Conservation (phyloP, 1,140 invertebrate species). For the Teleopsis dalmanni region DNA sequence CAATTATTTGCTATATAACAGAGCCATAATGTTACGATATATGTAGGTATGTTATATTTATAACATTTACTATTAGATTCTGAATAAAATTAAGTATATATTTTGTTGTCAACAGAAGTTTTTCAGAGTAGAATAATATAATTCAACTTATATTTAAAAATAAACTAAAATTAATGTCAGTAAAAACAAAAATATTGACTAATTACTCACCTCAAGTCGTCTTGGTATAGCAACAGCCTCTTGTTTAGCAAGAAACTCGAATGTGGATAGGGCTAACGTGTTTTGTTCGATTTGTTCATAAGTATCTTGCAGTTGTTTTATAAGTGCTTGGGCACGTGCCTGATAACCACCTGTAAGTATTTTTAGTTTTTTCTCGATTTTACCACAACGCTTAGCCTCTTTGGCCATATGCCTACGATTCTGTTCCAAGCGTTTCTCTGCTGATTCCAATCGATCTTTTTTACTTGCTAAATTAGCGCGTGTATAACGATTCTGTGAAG, state of each 20-base stretch:
- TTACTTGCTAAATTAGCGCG: conserved; percentile 90
- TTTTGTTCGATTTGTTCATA: conserved; percentile 87
- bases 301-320: conserved; percentile 83
- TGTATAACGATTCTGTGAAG: conserved; percentile 84
- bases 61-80: too few species aligned
- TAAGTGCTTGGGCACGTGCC: conserved; percentile 71
- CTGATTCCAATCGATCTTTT: conserved; percentile 89
- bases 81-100: too few species aligned
- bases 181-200: neutral
- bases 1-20: too few species aligned
- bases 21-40: too few species aligned
- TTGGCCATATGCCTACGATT: conserved; percentile 91
- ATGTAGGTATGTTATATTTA: too few species aligned
- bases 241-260: conserved; percentile 81
- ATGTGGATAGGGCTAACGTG: conserved; percentile 83
- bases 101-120: too few species aligned
- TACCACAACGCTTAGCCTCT: conserved; percentile 91
- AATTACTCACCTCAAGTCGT: conserved; percentile 61
- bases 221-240: conserved; percentile 86
- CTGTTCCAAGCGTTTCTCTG: conserved; percentile 85
- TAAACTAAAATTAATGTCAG: neutral
- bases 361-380: conserved; percentile 96
- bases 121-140: too few species aligned
- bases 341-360: conserved; percentile 89
- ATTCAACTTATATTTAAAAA: neutral